Conservation (phyloP, 2,888 invertebrate species). For the Tigriopus californicus region DNA sequence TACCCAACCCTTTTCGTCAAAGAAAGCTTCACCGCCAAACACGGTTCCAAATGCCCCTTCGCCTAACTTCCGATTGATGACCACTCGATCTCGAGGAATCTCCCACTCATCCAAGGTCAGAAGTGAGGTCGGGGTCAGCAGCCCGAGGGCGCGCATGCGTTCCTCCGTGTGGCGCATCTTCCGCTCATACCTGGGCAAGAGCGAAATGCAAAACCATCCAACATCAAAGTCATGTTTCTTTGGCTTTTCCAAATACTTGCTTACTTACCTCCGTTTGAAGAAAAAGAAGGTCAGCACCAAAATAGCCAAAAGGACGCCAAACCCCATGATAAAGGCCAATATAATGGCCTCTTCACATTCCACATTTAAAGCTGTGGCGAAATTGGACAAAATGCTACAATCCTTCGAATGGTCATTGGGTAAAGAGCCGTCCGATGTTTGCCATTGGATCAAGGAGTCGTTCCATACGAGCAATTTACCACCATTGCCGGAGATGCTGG, state of each 20-base stretch:
- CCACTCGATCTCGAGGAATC: constrained; percentile 58
- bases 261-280: constrained; percentile 39
- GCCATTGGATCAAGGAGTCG: constrained; percentile 37
- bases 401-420: constrained; percentile 48
- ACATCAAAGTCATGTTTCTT: background rate
- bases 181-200: constrained; percentile 39
- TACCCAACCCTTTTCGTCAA: constrained; percentile 48
- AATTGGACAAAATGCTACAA: constrained; percentile 43
- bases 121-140: constrained; percentile 33
- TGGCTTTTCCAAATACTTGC: background rate
- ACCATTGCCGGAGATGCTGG: background rate
- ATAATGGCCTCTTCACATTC: constrained; percentile 54
- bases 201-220: background rate
- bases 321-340: constrained; percentile 41
- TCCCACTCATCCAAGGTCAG: constrained; percentile 65
- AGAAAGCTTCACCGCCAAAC: constrained; percentile 58
- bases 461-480: constrained; percentile 5
- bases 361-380: constrained; percentile 46
- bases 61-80: constrained; percentile 63
- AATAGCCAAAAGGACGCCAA: constrained; percentile 35
- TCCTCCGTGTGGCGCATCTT: constrained; percentile 41
- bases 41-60: constrained; percentile 85
- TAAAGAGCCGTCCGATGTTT: constrained; percentile 35
- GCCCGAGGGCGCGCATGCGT: constrained; percentile 49
- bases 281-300: constrained; percentile 41